A percentile compares a stretch with the other conserved stretches of the same genome.
phyloP scores from a whole-genome alignment of 2,113 vertebrate genomes.

The Pelecanoides urinatrix region DNA sequence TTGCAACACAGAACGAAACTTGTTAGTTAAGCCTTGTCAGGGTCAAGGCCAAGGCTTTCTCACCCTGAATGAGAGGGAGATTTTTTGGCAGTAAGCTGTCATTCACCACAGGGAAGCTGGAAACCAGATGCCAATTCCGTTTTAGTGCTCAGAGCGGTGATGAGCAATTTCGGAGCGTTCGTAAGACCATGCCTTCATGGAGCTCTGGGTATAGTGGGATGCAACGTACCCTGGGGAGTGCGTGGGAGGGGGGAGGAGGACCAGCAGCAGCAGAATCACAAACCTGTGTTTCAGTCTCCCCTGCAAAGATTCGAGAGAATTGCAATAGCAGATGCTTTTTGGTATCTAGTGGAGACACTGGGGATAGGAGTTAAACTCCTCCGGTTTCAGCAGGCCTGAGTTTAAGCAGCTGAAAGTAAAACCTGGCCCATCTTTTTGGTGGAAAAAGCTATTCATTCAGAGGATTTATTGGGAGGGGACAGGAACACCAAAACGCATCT shows the following conservation, averaged over 20 bases:
- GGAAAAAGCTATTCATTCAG: background rate
- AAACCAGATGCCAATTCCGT: background rate
- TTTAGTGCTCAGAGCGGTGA: fast-evolving
- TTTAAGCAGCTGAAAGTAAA: background rate
- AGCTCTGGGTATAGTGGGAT: background rate
- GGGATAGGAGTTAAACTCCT: background rate
- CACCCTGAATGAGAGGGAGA: background rate
- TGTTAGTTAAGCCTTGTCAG: background rate
- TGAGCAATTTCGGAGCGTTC: background rate
- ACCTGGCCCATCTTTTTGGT: background rate
- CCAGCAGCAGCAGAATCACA: background rate
- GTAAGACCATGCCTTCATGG: background rate
- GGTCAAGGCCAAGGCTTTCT: background rate
- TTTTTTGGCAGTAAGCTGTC: background rate
- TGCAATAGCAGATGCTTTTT: background rate
- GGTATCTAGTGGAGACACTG: background rate
- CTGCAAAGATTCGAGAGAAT: background rate
- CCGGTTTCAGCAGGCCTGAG: background rate
- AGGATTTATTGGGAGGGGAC: background rate
- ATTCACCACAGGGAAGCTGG: background rate
- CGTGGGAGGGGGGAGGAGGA: background rate
- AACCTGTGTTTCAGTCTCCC: background rate
- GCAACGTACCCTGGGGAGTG: background rate
- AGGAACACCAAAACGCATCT: background rate
- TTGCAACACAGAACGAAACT: background rate